phyloP scores from a whole-genome alignment of 2,888 invertebrate species.

The Drosophila dives region DNA sequence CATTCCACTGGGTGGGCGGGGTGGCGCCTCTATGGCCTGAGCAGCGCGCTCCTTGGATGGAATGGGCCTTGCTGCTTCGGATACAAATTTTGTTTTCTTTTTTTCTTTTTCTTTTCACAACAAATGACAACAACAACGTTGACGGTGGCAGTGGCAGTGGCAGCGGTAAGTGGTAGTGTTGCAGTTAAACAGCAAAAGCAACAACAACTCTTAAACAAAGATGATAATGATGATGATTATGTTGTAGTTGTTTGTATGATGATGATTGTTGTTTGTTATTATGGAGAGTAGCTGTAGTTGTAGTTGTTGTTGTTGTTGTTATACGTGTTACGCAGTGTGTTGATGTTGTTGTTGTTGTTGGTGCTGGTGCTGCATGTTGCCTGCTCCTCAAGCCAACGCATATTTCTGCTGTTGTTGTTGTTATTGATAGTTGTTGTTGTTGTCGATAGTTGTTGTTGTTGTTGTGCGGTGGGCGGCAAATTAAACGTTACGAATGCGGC shows the following conservation, averaged over 20 bases:
- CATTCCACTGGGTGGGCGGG: slow-evolving; percentile 80
- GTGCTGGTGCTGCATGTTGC: slow-evolving; percentile 47
- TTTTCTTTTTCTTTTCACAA: slow-evolving; percentile 14
- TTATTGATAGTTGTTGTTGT: slow-evolving; percentile 12
- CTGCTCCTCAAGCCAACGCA: slow-evolving; percentile 48
- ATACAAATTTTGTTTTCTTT: slow-evolving; percentile 24
- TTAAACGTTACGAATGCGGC: slow-evolving; percentile 61
- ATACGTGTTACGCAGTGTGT: slow-evolving; percentile 22
- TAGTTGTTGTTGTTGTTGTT: slow-evolving; percentile 11
- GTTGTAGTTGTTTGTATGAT: slow-evolving; percentile 10
- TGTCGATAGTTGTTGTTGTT: slow-evolving; percentile 23
- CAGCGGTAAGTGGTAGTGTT: slow-evolving; percentile 6
- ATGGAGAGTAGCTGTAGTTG: slow-evolving; percentile 15
- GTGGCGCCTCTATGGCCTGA: slow-evolving; percentile 60
- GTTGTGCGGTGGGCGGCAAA: slow-evolving; percentile 42
- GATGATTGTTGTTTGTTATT: slow-evolving; percentile 11
- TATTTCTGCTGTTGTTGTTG: slow-evolving; percentile 41
- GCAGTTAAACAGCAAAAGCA: slow-evolving; percentile 34
- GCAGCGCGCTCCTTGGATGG: slow-evolving; percentile 39
- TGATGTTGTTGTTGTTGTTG: slow-evolving; percentile 24
- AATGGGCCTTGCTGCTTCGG: slow-evolving; percentile 29
- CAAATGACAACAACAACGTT: slow-evolving; percentile 32
- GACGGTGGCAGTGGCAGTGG: not conserved
- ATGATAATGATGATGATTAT: slow-evolving; percentile 26
- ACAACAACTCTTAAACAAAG: slow-evolving; percentile 16